Conservation (phyloP, 1,140 invertebrate species). For the honey bee (Apis mellifera) region DNA sequence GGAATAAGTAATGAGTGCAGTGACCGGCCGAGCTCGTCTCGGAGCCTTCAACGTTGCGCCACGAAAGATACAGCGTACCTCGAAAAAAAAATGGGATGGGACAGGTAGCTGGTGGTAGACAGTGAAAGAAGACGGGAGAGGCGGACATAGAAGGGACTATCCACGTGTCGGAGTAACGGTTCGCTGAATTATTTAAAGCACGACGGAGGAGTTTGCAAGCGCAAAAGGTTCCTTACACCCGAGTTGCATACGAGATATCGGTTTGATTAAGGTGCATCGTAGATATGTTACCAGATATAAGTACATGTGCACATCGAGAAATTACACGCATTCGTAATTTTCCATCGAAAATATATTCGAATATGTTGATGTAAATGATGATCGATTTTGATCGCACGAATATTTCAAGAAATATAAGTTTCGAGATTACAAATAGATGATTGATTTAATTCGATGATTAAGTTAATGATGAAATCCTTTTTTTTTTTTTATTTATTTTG, state of each 20-base stretch:
- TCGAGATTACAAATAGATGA: too few relatives aligned
- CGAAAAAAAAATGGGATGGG: conserved; percentile 35
- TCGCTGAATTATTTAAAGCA: conserved; percentile 62
- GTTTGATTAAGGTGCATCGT: conserved; percentile 34
- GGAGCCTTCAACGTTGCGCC: conserved; percentile 7
- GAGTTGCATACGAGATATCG: conserved; percentile 43
- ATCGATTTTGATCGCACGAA: background rate
- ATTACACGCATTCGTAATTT: conserved; percentile 4
- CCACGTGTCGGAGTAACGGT: conserved; percentile 58
- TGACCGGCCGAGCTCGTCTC: conserved; percentile 22
- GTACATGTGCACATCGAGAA: conserved; percentile 18
- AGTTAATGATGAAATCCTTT: too few relatives aligned
- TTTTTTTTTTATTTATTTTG: too few relatives aligned
- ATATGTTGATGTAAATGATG: background rate
- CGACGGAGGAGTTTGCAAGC: conserved; percentile 34
- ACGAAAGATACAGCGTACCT: conserved; percentile 30
- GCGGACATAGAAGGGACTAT: conserved; percentile 45
- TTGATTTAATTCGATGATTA: too few relatives aligned
- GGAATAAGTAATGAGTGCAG: conserved; percentile 34
- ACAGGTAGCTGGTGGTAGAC: conserved; percentile 26
- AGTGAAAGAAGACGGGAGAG: conserved; percentile 33
- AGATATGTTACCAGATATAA: conserved; percentile 24
- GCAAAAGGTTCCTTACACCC: conserved; percentile 40
- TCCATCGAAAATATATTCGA: background rate
- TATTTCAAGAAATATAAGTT: background rate